Base-by-base conservation (phyloP, 2,797 vertebrate genomes). In the Spheniscus humboldti region DNA sequence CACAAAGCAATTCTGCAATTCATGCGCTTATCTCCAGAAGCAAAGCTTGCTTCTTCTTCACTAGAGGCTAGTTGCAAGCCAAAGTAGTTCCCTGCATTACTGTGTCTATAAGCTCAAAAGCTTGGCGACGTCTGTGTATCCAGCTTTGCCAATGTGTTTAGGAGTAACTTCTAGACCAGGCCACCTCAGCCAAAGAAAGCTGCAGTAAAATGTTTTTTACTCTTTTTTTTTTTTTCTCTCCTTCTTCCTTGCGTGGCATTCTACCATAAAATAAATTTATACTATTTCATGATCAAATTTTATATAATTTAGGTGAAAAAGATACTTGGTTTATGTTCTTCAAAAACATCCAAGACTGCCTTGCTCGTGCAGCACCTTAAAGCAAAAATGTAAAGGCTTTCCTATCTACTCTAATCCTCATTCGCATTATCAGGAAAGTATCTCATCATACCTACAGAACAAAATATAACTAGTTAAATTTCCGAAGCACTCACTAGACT, bases 121-220 rank as follows among this genome's bases (percentile, higher is more conserved):
- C 10, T 48, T 13, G 11, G 41, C 0, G 0, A 47, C 1, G 1
- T 12, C 35, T 13, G 8, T 11, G 6, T 30, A 30, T 33, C 33
- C 45, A 50, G 43, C 20, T 69, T 14, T 39, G 28, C 9, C 52
- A 27, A 13, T 1, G 18, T 23, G 10, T 47, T 57, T 19, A 63
- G 7, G 6, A 81, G 18, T 17, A 75, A 68, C 15, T 53, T 28
- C 31, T 28, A 15, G 3, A 77, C 27, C 25, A 43, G 5, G 6
- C 25, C 48, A 59, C 20, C 35, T 66, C 37, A 19, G 18, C 24
- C 10, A 18, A 47, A 66, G 11, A 5, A 75, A 66, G 52, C 41
- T 41, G 41, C 41, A 41, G 41, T 41, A 41, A 41, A 41, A 41
- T 41, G 41, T 41, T 41, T 41, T 41, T 85, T 10, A 24, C 6